Conservation (phyloP, 2,888 invertebrate genomes). For the Patella caerulea region DNA sequence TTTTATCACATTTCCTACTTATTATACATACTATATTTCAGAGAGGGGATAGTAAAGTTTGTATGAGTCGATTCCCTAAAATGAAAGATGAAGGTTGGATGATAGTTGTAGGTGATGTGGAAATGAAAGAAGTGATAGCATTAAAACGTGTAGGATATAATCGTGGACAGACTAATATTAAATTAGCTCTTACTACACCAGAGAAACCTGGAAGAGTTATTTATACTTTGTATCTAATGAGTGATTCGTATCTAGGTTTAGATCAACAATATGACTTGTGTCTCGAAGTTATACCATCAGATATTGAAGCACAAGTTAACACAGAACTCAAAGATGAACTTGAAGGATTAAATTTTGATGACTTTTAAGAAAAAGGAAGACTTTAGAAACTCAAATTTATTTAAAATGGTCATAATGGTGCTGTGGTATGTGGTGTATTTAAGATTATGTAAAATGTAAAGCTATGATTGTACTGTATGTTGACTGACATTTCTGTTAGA, state of each 20-base stretch:
- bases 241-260: slow-evolving; percentile 92
- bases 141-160: slow-evolving; percentile 80
- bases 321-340: slow-evolving; percentile 56
- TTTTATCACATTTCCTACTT: not conserved
- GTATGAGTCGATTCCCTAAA: slow-evolving; percentile 89
- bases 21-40: not conserved
- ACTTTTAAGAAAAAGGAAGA: too few relatives aligned
- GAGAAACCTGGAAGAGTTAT: slow-evolving; percentile 77
- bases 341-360: slow-evolving; percentile 45
- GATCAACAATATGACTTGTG: slow-evolving; percentile 87
- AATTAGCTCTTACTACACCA: slow-evolving; percentile 78
- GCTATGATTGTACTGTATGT: too few relatives aligned
- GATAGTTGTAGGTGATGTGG: slow-evolving; percentile 83
- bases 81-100: slow-evolving; percentile 98
- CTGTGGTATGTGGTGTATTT: too few relatives aligned
- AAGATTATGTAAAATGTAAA: too few relatives aligned
- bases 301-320: slow-evolving; percentile 65
- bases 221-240: slow-evolving; percentile 87
- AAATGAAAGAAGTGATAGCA: slow-evolving; percentile 82
- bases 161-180: slow-evolving; percentile 50
- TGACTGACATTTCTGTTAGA: too few relatives aligned
- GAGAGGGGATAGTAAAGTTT: slow-evolving; percentile 75
- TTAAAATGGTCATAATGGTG: too few relatives aligned
- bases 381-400: too few relatives aligned
- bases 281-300: slow-evolving; percentile 66